Evolutionary conservation across 2,797 vertebrate species (phyloP), one percentile per base, ranked within the genome.

Genomic region (Geotrypetes seraphini): DNA sequence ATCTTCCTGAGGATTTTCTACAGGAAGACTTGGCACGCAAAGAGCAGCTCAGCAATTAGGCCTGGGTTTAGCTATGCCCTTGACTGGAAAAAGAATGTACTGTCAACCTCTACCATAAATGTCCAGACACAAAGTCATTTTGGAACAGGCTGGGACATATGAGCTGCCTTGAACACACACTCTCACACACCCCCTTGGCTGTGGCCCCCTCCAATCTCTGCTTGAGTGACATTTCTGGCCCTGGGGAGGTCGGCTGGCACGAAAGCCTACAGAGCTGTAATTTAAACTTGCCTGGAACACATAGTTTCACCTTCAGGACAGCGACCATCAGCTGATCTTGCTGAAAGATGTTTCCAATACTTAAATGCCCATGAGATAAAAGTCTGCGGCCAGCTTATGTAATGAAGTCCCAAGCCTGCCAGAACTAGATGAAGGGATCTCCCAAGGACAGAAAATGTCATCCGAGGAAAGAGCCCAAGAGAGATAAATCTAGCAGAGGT

Each of bases 71-170:
- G 55, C 55, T 43, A 32, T 47, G 55, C 42, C 55, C 55, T 58
- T 58, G 55, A 53, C 55, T 58, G 55, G 46, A 58, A 58, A 58
- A 58, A 58, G 55, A 53, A 53, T 40, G 22, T 42, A 37, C 50
- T 31, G 53, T 50, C 58, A 58, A 58, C 55, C 55, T 55, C 58
- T 58, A 58, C 55, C 55, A 58, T 58, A 58, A 53, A 58, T 58
- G 55, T 58, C 55, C 55, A 58, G 55, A 58, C 55, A 50, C 55
- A 53, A 58, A 58, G 55, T 58, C 44, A 58, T 58, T 58, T 58
- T 58, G 55, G 55, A 58, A 38, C 55, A 43, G 31, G 26, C 42
- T 50, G 50, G 44, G 55, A 58, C 43, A 58, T 43, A 38, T 58
- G 55, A 58, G 45, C 47, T 28, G 48, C 20, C 17, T 26, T 28